phyloP scores from a whole-genome alignment of 2,888 invertebrate genomes.

The Formica aserva region DNA sequence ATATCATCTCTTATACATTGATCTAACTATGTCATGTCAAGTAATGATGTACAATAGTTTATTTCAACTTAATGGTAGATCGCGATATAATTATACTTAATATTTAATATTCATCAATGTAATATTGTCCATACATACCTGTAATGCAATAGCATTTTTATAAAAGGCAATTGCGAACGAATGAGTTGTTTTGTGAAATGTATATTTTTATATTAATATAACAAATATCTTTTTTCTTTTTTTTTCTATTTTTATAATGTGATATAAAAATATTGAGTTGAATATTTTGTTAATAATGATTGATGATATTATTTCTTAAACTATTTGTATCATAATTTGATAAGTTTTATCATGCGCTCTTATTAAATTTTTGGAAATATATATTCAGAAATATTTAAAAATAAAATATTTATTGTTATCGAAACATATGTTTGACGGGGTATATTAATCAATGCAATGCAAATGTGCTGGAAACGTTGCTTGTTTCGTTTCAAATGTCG shows the following conservation, averaged over 20 bases:
- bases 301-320: neutral
- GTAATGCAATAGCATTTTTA: neutral
- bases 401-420: neutral
- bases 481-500: conserved; percentile 81
- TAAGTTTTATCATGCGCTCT: neutral
- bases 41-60: neutral
- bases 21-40: conserved; percentile 2
- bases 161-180: neutral
- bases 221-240: neutral
- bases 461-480: conserved; percentile 37
- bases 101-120: neutral
- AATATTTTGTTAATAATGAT: neutral
- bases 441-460: conserved; percentile 29
- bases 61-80: neutral
- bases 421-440: conserved; percentile 1
- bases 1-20: conserved; percentile 1
- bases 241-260: no score
- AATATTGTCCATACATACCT: conserved; percentile 10
- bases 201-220: neutral
- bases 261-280: neutral
- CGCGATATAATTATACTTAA: neutral
- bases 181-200: neutral
- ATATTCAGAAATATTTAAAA: neutral
- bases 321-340: neutral
- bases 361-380: neutral